phyloP scores from a whole-genome alignment of 2,888 invertebrate species.

The Protonemura montana region DNA sequence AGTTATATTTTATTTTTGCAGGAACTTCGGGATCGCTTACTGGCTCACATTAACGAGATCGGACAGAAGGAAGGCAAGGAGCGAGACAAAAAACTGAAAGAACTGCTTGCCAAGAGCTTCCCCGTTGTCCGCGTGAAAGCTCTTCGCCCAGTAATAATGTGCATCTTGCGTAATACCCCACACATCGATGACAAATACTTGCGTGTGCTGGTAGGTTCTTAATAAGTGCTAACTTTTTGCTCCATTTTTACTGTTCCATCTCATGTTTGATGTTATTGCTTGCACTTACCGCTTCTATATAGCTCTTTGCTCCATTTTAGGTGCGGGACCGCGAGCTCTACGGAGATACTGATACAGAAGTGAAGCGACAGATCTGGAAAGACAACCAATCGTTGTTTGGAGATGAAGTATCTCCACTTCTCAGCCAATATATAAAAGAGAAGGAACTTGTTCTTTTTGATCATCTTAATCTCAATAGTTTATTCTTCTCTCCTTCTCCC shows the following conservation, averaged over 20 bases:
- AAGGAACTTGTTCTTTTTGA: conserved; percentile 93
- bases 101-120: conserved; percentile 90
- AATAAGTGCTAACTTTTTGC: too few species aligned
- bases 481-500: conserved; percentile 93
- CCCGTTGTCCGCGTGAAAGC: conserved; percentile 91
- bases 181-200: conserved; percentile 92
- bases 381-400: conserved; percentile 96
- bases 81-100: conserved; percentile 85
- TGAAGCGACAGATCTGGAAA: conserved; percentile 97
- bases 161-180: conserved; percentile 89
- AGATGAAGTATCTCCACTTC: conserved; percentile 94
- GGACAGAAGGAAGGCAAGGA: conserved; percentile 76
- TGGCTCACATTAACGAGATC: conserved; percentile 83
- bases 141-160: conserved; percentile 92
- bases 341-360: conserved; percentile 93
- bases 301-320: conserved; percentile 47
- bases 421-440: conserved; percentile 92
- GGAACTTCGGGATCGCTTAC: conserved; percentile 75
- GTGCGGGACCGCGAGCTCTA: conserved; percentile 86
- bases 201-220: conserved; percentile 69
- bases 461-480: conserved; percentile 80
- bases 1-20: conserved; percentile 53
- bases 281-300: too few species aligned
- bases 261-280: too few species aligned
- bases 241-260: too few species aligned